A percentile compares a stretch with the other conserved stretches of the same genome.
Evolutionary conservation across 2,797 vertebrate species (phyloP).

Genomic region (Centroberyx gerrardi): DNA sequence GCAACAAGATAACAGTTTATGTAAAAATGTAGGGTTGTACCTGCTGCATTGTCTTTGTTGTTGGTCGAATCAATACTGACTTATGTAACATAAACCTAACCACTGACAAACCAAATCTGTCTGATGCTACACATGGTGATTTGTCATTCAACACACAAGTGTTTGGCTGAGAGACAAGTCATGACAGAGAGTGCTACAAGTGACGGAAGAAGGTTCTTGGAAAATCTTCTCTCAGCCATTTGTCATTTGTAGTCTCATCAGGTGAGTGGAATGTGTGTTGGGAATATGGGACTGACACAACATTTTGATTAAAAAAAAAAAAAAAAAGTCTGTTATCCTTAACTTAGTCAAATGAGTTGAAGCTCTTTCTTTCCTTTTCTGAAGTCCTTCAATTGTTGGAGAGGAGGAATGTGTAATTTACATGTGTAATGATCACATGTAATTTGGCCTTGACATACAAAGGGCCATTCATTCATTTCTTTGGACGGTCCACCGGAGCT

Average conservation of each 20-base stretch:
- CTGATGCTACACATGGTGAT: conserved; percentile 32
- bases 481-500: background rate
- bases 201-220: conserved; percentile 17
- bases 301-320: background rate
- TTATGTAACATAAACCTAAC: no score
- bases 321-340: background rate
- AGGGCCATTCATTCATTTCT: conserved; percentile 36
- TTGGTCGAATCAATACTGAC: background rate
- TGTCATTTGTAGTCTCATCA: conserved; percentile 17
- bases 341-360: background rate
- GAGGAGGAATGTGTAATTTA: background rate
- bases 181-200: conserved; percentile 32
- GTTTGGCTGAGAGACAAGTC: conserved; percentile 56
- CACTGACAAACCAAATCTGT: conserved; percentile 26
- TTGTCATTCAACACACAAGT: conserved; percentile 60
- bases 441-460: conserved; percentile 25
- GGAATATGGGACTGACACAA: background rate
- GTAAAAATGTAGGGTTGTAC: background rate
- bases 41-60: background rate
- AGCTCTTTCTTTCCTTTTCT: background rate
- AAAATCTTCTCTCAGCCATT: conserved; percentile 29
- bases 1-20: background rate
- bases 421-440: background rate
- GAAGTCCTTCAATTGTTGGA: background rate
- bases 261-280: conserved; percentile 28